These are phyloP conservation scores for Apis florea DNA, from an alignment of 1,140 invertebrate genomes.

Conservation along the genomic window DNA sequence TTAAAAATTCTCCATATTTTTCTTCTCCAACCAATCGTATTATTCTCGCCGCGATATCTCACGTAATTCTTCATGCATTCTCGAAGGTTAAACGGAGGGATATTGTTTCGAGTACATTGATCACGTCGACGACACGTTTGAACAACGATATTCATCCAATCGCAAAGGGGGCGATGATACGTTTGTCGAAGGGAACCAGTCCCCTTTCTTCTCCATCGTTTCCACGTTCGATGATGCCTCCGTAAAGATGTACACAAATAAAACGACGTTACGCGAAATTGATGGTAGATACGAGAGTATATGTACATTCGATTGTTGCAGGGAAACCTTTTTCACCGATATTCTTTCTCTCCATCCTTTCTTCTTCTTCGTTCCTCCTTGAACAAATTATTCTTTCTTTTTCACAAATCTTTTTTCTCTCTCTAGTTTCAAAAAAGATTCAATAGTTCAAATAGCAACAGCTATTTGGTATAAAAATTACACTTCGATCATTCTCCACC, in stretches of 20 bases:
- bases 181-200: conserved; percentile 38
- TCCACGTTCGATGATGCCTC: background rate
- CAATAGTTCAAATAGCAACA: too few species aligned
- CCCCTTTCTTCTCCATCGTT: conserved; percentile 10
- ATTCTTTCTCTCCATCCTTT: too few species aligned
- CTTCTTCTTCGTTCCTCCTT: background rate
- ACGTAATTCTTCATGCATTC: background rate
- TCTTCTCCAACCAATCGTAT: background rate
- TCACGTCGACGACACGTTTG: conserved; percentile 34
- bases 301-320: too few species aligned
- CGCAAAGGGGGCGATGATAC: background rate
- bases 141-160: conserved; percentile 33
- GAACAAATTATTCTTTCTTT: too few species aligned
- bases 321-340: too few species aligned
- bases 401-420: too few species aligned
- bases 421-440: too few species aligned
- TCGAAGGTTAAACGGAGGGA: background rate
- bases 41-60: background rate
- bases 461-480: too few species aligned
- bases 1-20: background rate
- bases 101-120: background rate
- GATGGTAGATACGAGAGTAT: too few species aligned
- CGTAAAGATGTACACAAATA: conserved; percentile 5
- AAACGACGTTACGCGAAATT: background rate
- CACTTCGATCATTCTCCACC: too few species aligned